These are phyloP conservation scores for Pachyseris speciosa DNA, from an alignment of 64 coral and sea anemone species.

Conservation along the genomic window DNA sequence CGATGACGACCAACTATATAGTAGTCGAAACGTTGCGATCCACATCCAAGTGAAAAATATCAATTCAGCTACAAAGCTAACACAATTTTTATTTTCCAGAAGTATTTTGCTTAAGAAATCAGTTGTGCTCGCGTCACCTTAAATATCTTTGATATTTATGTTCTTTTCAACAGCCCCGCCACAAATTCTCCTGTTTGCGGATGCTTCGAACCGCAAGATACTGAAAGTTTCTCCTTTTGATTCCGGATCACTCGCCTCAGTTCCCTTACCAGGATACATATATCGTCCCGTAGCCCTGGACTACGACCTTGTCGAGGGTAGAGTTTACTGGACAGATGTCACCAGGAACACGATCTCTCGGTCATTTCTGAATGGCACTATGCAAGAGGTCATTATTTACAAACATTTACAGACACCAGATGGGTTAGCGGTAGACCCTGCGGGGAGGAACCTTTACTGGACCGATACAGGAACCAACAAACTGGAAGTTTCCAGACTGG, in stretches of 20 bases:
- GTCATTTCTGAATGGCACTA: slow-evolving; percentile 21
- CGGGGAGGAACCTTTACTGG: too few relatives aligned
- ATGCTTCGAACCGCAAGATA: neutral
- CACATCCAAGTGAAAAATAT: too few relatives aligned
- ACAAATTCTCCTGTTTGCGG: slow-evolving; percentile 23
- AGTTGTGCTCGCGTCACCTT: too few relatives aligned
- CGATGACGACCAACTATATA: too few relatives aligned
- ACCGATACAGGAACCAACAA: too few relatives aligned
- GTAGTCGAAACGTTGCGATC: too few relatives aligned
- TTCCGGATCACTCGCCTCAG: neutral
- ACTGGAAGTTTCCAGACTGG: neutral
- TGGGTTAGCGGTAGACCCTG: too few relatives aligned
- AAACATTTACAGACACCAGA: too few relatives aligned
- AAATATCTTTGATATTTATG: too few relatives aligned
- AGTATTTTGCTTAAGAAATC: too few relatives aligned
- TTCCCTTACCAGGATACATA: neutral
- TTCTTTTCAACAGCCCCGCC: neutral
- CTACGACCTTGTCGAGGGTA: slow-evolving; percentile 40
- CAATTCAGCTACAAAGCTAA: too few relatives aligned
- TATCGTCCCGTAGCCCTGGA: slow-evolving; percentile 10
- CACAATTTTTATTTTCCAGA: too few relatives aligned
- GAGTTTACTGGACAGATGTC: slow-evolving; percentile 73
- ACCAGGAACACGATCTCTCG: slow-evolving; percentile 52
- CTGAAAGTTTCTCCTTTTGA: neutral
- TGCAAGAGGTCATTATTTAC: neutral